phyloP scores from a whole-genome alignment of 2,113 vertebrate species.

The Sylvilagus bachmani region DNA sequence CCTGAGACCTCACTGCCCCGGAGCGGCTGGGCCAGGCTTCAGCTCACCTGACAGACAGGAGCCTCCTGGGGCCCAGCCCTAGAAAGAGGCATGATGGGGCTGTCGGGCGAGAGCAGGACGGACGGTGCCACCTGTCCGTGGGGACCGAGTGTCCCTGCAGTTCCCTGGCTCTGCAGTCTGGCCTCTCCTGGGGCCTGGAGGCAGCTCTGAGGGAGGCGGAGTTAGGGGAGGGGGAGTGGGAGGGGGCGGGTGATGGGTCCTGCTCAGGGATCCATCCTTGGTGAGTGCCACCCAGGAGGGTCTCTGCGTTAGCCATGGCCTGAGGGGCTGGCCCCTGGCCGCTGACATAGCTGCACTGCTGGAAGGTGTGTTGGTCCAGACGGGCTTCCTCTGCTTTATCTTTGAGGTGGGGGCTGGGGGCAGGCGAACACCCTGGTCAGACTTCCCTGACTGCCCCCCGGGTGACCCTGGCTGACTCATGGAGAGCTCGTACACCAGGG shows the following conservation, averaged over 20 bases:
- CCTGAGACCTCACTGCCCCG: too few species aligned
- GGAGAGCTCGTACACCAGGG: slow-evolving; percentile 42
- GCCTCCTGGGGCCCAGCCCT: not conserved
- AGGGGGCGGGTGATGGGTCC: not conserved
- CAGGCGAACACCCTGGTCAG: not conserved
- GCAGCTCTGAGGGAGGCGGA: not conserved
- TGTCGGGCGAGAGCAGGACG: fast-evolving
- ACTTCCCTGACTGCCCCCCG: slow-evolving; percentile 67
- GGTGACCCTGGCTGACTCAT: slow-evolving; percentile 70
- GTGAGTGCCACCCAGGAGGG: not conserved
- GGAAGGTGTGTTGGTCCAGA: not conserved
- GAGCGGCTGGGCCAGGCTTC: not conserved
- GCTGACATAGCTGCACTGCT: not conserved
- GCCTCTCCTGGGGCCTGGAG: not conserved
- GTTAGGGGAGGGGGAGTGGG: too few species aligned
- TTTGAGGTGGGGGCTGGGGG: slow-evolving; percentile 49
- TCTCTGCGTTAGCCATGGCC: slow-evolving; percentile 61
- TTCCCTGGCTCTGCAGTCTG: fast-evolving
- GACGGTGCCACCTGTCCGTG: not conserved
- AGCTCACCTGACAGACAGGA: not conserved
- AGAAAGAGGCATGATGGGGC: not conserved
- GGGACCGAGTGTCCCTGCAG: not conserved
- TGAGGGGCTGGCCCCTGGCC: slow-evolving; percentile 44
- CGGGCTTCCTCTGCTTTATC: slow-evolving; percentile 74
- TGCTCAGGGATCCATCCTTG: not conserved